Base-by-base conservation (phyloP, 2,113 vertebrate genomes). In the Pogona vitticeps region DNA sequence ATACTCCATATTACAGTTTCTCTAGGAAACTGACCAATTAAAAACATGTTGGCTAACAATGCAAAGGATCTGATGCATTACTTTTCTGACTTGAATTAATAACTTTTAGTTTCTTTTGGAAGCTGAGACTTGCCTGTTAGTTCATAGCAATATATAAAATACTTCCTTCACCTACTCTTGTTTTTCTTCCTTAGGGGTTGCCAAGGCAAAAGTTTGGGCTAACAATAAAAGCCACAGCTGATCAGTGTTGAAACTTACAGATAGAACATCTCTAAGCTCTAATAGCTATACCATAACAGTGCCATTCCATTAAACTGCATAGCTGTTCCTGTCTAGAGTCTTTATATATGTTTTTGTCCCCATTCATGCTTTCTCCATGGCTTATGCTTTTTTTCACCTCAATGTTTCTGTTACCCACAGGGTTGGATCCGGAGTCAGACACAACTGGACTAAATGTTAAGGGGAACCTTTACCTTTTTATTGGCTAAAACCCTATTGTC, bases 21-120 rank as follows among this genome's bases (percentile, higher is more conserved):
- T 88, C 86, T 65, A 38, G 70, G 17, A 89, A 82, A 42, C 10
- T 36, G 76, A 21, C 0, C 1, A 4, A 90, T 90, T n/a, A 65
- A 88, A 77, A 14, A 90, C n/a, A n/a, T n/a, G 1, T 28, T 91
- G 76, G 76, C 52, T 65, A 85, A 88, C 59, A 80, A 68, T 89
- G 90, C 0, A 46, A 80, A 28, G 85, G 52, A 85, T 56, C 18
- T 42, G 59, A 31, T 67, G 71, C 80, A 83, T 76, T 33, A n/a
- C 21, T 56, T n/a, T 4, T 59, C 17, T 84, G 82, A 38, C 90
- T 0, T 76, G 70, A 31, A 83, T 83, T 52, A 80, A 18, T 84
- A 82, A 83, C 7, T 5, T 83, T 14, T 59, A 33, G 31, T 67
- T 92, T 90, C 33, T 72, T 79, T 26, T 83, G 67, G 56, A 0